Base-by-base conservation (phyloP, 92 coral and sea anemone species). In the Metridium senile region DNA sequence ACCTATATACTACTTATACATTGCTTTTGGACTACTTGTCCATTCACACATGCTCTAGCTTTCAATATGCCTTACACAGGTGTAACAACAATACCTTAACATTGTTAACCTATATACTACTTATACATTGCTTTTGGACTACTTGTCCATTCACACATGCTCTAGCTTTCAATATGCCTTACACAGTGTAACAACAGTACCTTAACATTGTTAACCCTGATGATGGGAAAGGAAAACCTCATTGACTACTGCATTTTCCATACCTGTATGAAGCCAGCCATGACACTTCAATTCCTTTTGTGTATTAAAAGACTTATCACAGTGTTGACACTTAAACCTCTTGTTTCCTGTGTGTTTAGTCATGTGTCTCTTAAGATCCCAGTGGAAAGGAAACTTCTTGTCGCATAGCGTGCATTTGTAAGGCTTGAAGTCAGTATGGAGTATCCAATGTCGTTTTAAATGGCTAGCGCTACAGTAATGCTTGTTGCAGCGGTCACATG, bases 201-300 rank as follows among this genome's bases (percentile, higher is more conserved):
- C n/a, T n/a, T n/a, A n/a, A n/a, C n/a, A n/a, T n/a, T n/a, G n/a
- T n/a, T n/a, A n/a, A n/a, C n/a, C n/a, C n/a, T 22, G 9, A 46
- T 9, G 45, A 18, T 31, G 21, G n/a, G n/a, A 58, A 45, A 25
- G 9, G 10, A 1, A 43, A 39, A 56, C 26, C 17, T 20, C 49
- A 76, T 8, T 54, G 33, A 33, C 54, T 32, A 33, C 18, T n/a
- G n/a, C n/a, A n/a, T n/a, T 39, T 39, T 13, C 49, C 0, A 4
- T 39, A 82, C 93, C 93, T 78, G 90, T 89, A 66, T 85, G 90
- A 13, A 85, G 81, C 93, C 93, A 89, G 77, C 83, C 69, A 77
- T 89, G 93, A 35, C 87, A 85, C 47, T 72, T 74, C 10, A 82
- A 73, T 65, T 89, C 93, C 63, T 82, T 78, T 13, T 81, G 77